These are phyloP conservation scores for Limosa lapponica DNA, from an alignment of 2,797 vertebrate genomes.

Conservation along the genomic window DNA sequence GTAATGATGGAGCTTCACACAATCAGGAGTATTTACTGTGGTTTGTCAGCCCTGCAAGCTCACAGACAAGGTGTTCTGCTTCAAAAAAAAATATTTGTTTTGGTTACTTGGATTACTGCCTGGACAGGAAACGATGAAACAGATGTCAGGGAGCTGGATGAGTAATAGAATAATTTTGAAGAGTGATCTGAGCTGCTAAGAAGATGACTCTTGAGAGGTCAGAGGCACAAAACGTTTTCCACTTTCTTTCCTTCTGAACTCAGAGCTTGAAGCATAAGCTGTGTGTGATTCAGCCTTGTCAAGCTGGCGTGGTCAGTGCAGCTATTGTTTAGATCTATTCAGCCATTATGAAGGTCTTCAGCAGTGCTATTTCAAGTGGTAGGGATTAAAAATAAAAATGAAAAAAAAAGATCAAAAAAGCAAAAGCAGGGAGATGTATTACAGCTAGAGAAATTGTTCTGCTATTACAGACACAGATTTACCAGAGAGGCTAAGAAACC, in stretches of 20 bases:
- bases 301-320: not conserved
- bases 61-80: conserved; percentile 52
- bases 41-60: conserved; percentile 21
- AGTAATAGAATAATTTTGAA: conserved; percentile 27
- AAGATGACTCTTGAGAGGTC: conserved; percentile 24
- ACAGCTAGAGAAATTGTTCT: not conserved
- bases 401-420: not conserved
- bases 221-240: conserved; percentile 34
- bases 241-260: conserved; percentile 25
- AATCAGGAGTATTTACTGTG: conserved; percentile 29
- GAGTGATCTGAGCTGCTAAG: conserved; percentile 26
- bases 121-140: conserved; percentile 7
- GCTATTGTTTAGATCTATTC: not conserved
- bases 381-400: rapidly evolving
- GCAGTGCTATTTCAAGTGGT: not conserved
- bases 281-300: not conserved
- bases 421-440: not conserved
- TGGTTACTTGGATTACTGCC: conserved; percentile 55
- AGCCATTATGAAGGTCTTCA: not conserved
- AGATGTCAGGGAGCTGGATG: conserved; percentile 36
- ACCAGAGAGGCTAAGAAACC: not conserved
- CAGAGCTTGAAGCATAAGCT: not conserved
- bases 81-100: conserved; percentile 54
- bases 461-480: not conserved
- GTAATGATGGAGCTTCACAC: not conserved